These are phyloP conservation scores for Eupelmus urozonus DNA, from an alignment of 2,888 invertebrate genomes.

Conservation along the genomic window DNA sequence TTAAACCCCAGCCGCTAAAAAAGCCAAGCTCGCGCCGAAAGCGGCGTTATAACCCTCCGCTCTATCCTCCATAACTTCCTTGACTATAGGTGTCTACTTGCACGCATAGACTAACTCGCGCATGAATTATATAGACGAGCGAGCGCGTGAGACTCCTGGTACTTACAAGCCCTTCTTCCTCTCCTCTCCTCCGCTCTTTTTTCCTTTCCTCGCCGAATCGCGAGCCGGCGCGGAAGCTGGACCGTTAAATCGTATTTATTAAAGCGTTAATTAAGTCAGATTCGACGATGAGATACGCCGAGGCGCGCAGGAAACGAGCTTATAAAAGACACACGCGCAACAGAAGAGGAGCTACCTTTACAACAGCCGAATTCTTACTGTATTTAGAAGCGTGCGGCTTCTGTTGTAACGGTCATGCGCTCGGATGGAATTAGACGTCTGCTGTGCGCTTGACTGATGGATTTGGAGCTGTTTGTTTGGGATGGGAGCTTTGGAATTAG, in stretches of 20 bases:
- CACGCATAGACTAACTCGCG: no score
- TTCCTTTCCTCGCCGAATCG: slow-evolving; percentile 35
- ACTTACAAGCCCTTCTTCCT: background rate
- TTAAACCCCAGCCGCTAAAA: slow-evolving; percentile 25
- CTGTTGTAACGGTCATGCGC: background rate
- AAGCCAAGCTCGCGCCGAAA: slow-evolving; percentile 22
- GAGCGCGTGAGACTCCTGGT: slow-evolving; percentile 24
- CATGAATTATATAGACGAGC: slow-evolving; percentile 48
- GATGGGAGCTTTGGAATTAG: no score
- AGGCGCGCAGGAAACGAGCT: slow-evolving; percentile 28
- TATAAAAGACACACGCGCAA: slow-evolving; percentile 28
- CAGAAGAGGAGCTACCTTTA: background rate
- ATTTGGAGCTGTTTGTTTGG: no score
- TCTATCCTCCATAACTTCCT: slow-evolving; percentile 39
- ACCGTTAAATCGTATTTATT: slow-evolving; percentile 60
- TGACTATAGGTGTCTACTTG: slow-evolving; percentile 21
- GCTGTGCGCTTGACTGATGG: no score
- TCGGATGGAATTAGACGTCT: background rate
- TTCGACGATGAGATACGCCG: slow-evolving; percentile 53
- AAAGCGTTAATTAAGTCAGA: slow-evolving; percentile 59
- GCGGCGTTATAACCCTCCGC: slow-evolving; percentile 38
- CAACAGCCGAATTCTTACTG: slow-evolving; percentile 17
- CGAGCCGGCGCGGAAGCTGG: slow-evolving; percentile 47
- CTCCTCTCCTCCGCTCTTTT: background rate
- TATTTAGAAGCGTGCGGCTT: background rate